A percentile compares a stretch with the other conserved stretches of the same genome.
These are phyloP conservation scores for Agrilus planipennis DNA, from an alignment of 1,140 invertebrate species.

Conservation along the genomic window DNA sequence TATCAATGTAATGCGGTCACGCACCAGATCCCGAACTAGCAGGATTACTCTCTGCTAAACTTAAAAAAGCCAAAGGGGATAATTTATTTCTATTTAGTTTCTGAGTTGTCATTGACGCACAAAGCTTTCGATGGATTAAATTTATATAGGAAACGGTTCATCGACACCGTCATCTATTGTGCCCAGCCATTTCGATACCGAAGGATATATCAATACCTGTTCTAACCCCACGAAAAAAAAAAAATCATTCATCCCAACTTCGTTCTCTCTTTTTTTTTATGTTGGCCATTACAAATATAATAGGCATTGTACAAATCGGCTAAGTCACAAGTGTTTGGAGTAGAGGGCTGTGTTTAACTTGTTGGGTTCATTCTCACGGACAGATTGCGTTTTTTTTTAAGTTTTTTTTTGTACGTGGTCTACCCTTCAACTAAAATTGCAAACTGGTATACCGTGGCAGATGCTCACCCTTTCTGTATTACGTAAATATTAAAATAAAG, in stretches of 20 bases:
- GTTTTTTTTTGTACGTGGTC: too few species aligned
- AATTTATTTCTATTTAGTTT: conserved; percentile 14
- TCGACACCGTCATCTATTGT: neutral
- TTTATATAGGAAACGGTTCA: conserved; percentile 1
- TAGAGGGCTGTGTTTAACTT: conserved; percentile 17
- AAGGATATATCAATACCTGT: conserved; percentile 4
- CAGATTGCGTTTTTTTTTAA: conserved; percentile 4
- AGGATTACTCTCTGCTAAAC: too few species aligned
- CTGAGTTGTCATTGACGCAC: conserved; percentile 15
- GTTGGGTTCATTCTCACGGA: conserved; percentile 13
- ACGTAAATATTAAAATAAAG: too few species aligned
- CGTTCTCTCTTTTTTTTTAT: conserved; percentile 14
- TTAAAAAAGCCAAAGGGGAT: conserved; percentile 14
- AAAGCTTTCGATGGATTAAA: conserved; percentile 13
- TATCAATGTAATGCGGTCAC: conserved; percentile 12
- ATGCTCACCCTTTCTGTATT: too few species aligned
- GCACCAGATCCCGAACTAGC: conserved; percentile 15
- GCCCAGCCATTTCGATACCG: neutral
- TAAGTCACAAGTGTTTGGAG: conserved; percentile 16
- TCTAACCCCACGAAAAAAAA: conserved; percentile 5
- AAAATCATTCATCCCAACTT: conserved; percentile 7
- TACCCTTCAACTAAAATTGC: too few species aligned
- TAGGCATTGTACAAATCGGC: conserved; percentile 21
- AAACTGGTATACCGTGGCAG: too few species aligned
- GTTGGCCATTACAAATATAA: conserved; percentile 15